Percentiles rank a stretch among this genome's conserved stretches.
Conservation (phyloP, 1,140 invertebrate genomes). For the Brachionus asplanchnoidis region DNA sequence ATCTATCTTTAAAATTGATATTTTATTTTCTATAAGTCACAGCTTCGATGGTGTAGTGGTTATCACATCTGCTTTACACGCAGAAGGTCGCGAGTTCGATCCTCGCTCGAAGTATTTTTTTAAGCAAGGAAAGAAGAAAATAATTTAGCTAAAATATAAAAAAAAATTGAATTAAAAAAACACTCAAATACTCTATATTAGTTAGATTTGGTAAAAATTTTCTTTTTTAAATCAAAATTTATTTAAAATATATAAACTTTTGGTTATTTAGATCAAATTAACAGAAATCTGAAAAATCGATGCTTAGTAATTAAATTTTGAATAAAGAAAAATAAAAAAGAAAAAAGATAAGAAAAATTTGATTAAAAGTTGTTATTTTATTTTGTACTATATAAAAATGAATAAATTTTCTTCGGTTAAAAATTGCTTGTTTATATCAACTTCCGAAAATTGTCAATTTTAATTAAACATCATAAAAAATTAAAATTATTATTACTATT, state of each 20-base stretch:
- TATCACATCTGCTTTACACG: slow-evolving; percentile 56
- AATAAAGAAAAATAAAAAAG: not conserved
- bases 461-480: too few species aligned
- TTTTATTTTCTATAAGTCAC: not conserved
- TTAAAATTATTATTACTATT: too few species aligned
- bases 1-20: not conserved
- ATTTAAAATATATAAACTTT: too few species aligned
- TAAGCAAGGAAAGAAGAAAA: not conserved
- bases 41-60: slow-evolving; percentile 51
- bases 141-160: not conserved
- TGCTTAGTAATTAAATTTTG: not conserved
- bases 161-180: not conserved
- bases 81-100: slow-evolving; percentile 54
- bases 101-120: slow-evolving; percentile 43
- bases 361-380: too few species aligned
- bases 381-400: too few species aligned
- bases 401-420: too few species aligned
- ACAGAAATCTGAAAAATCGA: not conserved
- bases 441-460: too few species aligned
- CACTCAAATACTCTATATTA: not conserved
- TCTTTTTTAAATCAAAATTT: not conserved
- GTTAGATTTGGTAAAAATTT: not conserved
- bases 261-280: not conserved
- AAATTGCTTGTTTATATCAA: too few species aligned
- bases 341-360: too few species aligned